Evolutionary conservation across 1,140 invertebrate species (phyloP), one percentile per base, ranked within the genome.

Genomic region (Bactericera cockerelli): DNA sequence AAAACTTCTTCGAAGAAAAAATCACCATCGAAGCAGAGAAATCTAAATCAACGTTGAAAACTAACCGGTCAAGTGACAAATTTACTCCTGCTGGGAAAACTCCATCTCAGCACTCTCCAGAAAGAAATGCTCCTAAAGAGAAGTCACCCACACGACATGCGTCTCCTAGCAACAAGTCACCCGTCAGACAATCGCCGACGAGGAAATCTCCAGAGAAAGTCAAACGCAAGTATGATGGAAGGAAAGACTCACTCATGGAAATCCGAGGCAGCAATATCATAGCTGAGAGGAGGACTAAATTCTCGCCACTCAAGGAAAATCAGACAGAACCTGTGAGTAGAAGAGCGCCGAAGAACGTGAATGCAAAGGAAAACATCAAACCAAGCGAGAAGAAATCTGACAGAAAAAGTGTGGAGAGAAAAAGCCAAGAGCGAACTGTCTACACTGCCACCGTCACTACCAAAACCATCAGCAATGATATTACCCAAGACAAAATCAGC

Each of bases 1-100:
- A 57, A 56, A 36, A 53, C 39, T 36, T 42, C 24, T 38, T 56
- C 53, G 26, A 62, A 65, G 55, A 63, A 42, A 55, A 59, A 26
- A n/a, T 61, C 57, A 22, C 36, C 55, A 59, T 57, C 31, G 28
- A 49, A 49, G 19, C n/a, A 19, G 57, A 62, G 36, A 22, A 24
- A 10, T 62, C 61, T 8, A 58, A 55, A 10, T 25, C 53, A 0
- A 28, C 33, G 19, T 53, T 54, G 31, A 59, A 22, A 24, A 59
- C 14, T 4, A 36, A 24, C 54, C n/a, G 24, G 31, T 42, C 36
- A 16, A 33, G 19, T 25, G 56, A 39, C 14, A 58, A 36, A 4
- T 4, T 49, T 49, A 21, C 26, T 19, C 25, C 33, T 21, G 14
- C 57, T 19, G n/a, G 28, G 22, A 54, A 53, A 33, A 21, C 1